Evolutionary conservation across 2,888 invertebrate species (phyloP).

Genomic region (Scelioninae gen. 2): DNA sequence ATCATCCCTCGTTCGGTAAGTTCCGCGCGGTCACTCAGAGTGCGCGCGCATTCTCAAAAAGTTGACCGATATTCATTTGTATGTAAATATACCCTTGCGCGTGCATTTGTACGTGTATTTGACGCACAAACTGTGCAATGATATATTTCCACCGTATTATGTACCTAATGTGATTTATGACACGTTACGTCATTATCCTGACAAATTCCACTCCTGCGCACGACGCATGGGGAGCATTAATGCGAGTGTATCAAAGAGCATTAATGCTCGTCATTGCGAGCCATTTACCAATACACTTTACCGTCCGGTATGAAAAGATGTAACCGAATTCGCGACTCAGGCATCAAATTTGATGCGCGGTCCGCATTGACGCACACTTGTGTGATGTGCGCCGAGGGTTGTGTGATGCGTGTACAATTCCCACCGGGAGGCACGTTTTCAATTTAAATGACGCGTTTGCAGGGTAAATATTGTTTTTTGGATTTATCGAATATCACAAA

Average conservation of each 20-base stretch:
- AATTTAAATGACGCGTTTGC: constrained; percentile 45
- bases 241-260: neutral
- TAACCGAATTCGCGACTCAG: constrained; percentile 17
- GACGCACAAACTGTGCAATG: constrained; percentile 32
- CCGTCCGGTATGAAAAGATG: constrained; percentile 19
- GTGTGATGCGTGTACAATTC: constrained; percentile 41
- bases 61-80: constrained; percentile 18
- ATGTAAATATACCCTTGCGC: neutral
- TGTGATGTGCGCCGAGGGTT: constrained; percentile 14
- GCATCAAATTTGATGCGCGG: constrained; percentile 29
- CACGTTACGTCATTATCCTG: constrained; percentile 32
- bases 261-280: neutral
- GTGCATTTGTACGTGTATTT: neutral
- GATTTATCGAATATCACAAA: constrained; percentile 56
- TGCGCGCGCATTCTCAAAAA: constrained; percentile 19
- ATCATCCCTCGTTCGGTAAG: too few species aligned
- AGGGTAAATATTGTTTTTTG: constrained; percentile 40
- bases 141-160: constrained; percentile 41
- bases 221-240: neutral
- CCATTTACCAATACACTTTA: constrained; percentile 13
- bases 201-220: constrained; percentile 15
- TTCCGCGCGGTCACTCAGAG: too few species aligned
- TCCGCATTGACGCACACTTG: constrained; percentile 20
- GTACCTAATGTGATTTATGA: constrained; percentile 33
- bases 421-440: constrained; percentile 18